phyloP scores from a whole-genome alignment of 2,797 vertebrate species.

The Enteromius fasciolatus region DNA sequence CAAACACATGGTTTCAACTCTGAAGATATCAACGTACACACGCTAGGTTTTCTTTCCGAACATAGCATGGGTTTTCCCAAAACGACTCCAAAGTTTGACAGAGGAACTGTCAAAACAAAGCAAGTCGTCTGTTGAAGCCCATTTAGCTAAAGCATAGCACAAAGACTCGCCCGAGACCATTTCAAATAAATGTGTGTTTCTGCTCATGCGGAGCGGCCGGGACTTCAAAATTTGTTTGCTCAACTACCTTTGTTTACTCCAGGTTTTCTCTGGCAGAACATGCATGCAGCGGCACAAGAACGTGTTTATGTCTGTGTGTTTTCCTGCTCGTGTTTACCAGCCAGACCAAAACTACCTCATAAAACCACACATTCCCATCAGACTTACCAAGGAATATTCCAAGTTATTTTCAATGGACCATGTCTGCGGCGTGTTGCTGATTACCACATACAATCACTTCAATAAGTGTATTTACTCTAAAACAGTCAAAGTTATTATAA shows the following conservation, averaged over 20 bases:
- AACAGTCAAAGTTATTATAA: not conserved
- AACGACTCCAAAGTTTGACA: constrained; percentile 28
- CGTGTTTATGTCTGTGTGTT: constrained; percentile 26
- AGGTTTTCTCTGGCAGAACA: constrained; percentile 32
- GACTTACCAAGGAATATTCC: not conserved
- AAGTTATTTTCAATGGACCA: not conserved
- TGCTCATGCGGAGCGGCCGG: constrained; percentile 3
- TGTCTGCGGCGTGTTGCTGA: not conserved
- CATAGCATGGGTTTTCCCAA: not conserved
- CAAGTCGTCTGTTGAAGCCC: constrained; percentile 3
- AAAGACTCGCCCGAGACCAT: constrained; percentile 11
- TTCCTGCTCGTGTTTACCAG: not conserved
- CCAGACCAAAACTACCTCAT: constrained; percentile 27
- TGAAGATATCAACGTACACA: not conserved
- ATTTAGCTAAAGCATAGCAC: constrained; percentile 21
- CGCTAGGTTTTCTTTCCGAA: not conserved
- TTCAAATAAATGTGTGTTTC: constrained; percentile 34
- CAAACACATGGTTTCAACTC: constrained; percentile 10
- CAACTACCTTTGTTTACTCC: constrained; percentile 39
- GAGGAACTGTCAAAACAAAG: constrained; percentile 30
- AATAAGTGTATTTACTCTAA: not conserved
- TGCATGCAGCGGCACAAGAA: not conserved
- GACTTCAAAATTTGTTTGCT: constrained; percentile 33
- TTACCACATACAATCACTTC: not conserved
- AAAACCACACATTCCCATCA: constrained; percentile 36